Evolutionary conservation across 2,113 vertebrate species (phyloP).

Genomic region (Oenanthe melanoleuca): DNA sequence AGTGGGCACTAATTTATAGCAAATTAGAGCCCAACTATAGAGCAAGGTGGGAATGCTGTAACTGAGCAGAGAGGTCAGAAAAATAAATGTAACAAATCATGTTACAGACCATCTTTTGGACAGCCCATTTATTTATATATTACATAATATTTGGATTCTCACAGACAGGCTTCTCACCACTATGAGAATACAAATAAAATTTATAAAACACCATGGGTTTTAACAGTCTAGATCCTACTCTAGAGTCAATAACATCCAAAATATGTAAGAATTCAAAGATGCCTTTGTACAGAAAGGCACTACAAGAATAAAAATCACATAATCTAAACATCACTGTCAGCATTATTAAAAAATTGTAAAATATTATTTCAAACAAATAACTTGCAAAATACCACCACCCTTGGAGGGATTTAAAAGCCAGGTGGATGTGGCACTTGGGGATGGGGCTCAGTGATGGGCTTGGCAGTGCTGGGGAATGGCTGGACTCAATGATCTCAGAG

Average conservation of each 20-base stretch:
- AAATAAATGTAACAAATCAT: not conserved
- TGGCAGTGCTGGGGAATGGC: not conserved
- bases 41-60: not conserved
- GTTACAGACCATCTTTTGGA: not conserved
- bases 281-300: not conserved
- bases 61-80: not conserved
- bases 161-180: not conserved
- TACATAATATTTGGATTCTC: not conserved
- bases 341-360: not conserved
- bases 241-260: not conserved
- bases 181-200: not conserved
- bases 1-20: not conserved
- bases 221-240: not conserved
- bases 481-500: not conserved
- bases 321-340: not conserved
- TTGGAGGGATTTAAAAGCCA: not conserved
- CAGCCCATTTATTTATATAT: not conserved
- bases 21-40: not conserved
- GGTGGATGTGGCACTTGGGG: not conserved
- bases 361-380: not conserved
- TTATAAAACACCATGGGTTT: rapidly evolving
- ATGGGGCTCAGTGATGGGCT: not conserved
- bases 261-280: not conserved
- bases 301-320: not conserved
- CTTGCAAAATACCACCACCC: not conserved